Evolutionary conservation across 2,888 invertebrate genomes (phyloP).

Genomic region (Mimumesa dahlbomi): DNA sequence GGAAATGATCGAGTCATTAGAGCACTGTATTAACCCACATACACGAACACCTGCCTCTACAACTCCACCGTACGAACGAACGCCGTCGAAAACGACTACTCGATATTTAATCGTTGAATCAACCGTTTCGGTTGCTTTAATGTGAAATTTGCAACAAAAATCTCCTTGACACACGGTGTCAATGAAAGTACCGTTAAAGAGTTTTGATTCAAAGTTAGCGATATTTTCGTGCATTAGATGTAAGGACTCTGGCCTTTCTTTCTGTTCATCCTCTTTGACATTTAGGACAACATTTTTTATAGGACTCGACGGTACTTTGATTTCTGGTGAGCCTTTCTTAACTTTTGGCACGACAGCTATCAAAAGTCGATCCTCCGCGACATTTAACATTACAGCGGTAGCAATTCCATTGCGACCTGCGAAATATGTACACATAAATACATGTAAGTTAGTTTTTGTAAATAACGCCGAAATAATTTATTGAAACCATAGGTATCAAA

Average conservation of each 20-base stretch:
- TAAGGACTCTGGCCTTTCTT: too few species aligned
- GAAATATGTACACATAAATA: too few species aligned
- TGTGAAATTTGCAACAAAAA: constrained; percentile 68
- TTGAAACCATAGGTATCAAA: too few species aligned
- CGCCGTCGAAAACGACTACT: constrained; percentile 73
- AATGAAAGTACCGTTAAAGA: neutral
- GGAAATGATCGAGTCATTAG: constrained; percentile 65
- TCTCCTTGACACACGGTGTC: constrained; percentile 52
- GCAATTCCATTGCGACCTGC: constrained; percentile 73
- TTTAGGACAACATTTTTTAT: too few species aligned
- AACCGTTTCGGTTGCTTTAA: constrained; percentile 41
- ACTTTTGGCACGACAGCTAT: constrained; percentile 65
- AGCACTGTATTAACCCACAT: constrained; percentile 76
- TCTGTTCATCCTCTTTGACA: too few species aligned
- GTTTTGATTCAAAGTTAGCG: constrained; percentile 1
- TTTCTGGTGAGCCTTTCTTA: constrained; percentile 1
- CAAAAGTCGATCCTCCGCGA: constrained; percentile 56
- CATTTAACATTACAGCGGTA: constrained; percentile 48
- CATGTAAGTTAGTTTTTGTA: too few species aligned
- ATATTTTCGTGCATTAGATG: constrained; percentile 20
- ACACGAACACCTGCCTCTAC: constrained; percentile 62
- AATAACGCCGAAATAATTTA: too few species aligned
- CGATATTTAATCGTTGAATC: constrained; percentile 67
- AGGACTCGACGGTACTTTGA: too few species aligned
- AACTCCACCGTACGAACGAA: constrained; percentile 48